Evolutionary conservation across 2,797 vertebrate genomes (phyloP).

Genomic region (Sebastiscus tertius): DNA sequence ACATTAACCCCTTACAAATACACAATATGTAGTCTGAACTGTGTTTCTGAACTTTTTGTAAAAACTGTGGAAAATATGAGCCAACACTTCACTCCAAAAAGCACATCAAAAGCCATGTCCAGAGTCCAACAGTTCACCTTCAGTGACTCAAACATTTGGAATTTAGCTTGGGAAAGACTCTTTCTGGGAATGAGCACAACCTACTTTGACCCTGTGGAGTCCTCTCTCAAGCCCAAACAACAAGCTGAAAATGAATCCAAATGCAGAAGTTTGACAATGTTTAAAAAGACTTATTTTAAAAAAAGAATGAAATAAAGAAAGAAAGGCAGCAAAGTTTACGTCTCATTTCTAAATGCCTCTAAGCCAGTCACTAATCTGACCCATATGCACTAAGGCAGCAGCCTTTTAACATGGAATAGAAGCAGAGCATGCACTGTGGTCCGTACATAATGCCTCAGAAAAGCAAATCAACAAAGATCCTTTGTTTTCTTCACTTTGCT

Average conservation of each 20-base stretch:
- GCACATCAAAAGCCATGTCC: conserved; percentile 3
- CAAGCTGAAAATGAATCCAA: conserved; percentile 2
- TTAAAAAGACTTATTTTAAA: conserved; percentile 1
- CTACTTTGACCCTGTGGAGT: conserved; percentile 64
- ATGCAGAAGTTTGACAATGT: background rate
- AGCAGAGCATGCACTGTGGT: conserved; percentile 40
- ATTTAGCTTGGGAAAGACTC: conserved; percentile 57
- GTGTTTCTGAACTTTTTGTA: background rate
- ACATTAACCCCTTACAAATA: background rate
- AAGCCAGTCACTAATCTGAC: conserved; percentile 74
- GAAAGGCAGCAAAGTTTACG: conserved; percentile 18
- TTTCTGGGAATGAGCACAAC: conserved; percentile 50
- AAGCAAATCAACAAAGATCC: conserved; percentile 72
- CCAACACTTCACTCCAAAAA: background rate
- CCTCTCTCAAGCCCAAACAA: conserved; percentile 16
- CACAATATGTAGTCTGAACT: background rate
- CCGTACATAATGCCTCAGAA: conserved; percentile 54
- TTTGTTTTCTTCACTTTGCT: conserved; percentile 67
- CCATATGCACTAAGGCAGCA: conserved; percentile 69
- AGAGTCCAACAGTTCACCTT: conserved; percentile 41
- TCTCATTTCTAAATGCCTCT: conserved; percentile 49
- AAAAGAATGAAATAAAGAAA: background rate
- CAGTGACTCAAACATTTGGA: conserved; percentile 74
- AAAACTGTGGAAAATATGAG: background rate
- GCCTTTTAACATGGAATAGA: conserved; percentile 59